These are phyloP conservation scores for Ceyx margarethae DNA, from an alignment of 2,113 vertebrate genomes.

Conservation along the genomic window DNA sequence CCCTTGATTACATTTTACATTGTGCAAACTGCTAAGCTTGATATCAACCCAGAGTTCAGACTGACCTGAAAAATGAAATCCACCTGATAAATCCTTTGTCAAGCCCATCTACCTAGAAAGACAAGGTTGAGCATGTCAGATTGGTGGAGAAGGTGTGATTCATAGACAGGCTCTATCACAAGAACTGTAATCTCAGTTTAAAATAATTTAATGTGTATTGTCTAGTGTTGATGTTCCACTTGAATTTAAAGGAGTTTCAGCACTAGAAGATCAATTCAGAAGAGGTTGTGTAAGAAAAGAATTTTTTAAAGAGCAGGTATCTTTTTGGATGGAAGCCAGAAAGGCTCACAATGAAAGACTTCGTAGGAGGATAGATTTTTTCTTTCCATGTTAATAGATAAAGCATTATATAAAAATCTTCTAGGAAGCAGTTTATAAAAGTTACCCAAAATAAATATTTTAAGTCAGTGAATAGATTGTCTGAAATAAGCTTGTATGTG, in stretches of 20 bases:
- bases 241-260: background rate
- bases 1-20: background rate
- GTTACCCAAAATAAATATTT: background rate
- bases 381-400: background rate
- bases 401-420: background rate
- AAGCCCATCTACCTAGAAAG: rapidly evolving
- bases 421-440: background rate
- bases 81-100: rapidly evolving
- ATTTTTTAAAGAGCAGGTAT: background rate
- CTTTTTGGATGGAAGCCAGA: background rate
- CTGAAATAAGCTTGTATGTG: background rate
- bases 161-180: rapidly evolving
- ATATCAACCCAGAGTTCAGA: background rate
- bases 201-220: background rate
- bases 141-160: background rate
- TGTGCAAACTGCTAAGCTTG: background rate
- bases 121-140: background rate
- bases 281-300: background rate
- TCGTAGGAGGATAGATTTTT: background rate
- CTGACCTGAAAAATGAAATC: background rate
- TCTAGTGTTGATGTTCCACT: background rate
- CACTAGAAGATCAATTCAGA: background rate
- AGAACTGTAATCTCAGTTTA: background rate
- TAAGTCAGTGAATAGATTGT: background rate
- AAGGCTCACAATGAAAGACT: background rate